phyloP scores from a whole-genome alignment of 2,797 vertebrate genomes.

The Melopsittacus undulatus region DNA sequence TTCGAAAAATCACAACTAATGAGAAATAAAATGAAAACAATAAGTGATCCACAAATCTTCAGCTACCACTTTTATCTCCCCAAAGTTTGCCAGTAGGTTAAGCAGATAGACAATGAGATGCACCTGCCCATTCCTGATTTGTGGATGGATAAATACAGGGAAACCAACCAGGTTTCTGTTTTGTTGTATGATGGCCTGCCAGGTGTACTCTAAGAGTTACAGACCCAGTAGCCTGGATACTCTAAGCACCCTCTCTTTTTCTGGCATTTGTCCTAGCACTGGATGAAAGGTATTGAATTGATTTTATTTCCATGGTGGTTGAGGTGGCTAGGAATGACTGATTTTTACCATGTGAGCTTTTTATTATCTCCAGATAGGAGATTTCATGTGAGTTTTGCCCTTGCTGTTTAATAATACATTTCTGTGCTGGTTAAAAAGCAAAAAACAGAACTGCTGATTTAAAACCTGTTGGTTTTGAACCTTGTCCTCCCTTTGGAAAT shows the following conservation, averaged over 20 bases:
- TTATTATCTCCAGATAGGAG: background rate
- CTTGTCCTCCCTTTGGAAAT: background rate
- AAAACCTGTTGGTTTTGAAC: background rate
- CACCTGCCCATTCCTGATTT: background rate
- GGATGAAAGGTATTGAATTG: background rate
- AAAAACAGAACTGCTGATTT: background rate
- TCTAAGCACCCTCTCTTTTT: accelerated
- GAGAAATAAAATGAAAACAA: background rate
- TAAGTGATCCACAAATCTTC: background rate
- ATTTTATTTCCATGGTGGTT: accelerated
- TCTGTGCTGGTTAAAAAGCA: background rate
- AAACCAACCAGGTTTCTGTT: background rate
- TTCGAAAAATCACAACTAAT: background rate
- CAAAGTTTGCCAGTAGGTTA: background rate
- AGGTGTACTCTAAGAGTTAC: background rate
- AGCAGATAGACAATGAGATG: background rate
- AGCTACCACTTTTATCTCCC: background rate
- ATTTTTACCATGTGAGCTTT: background rate
- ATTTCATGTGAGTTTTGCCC: background rate
- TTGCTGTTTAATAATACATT: accelerated
- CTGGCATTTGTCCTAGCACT: accelerated
- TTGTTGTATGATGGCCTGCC: background rate
- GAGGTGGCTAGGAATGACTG: background rate
- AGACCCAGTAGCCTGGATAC: accelerated
- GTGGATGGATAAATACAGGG: background rate